Base-by-base conservation (phyloP, 2,797 vertebrate species). In the Arctocebus calabarensis region DNA sequence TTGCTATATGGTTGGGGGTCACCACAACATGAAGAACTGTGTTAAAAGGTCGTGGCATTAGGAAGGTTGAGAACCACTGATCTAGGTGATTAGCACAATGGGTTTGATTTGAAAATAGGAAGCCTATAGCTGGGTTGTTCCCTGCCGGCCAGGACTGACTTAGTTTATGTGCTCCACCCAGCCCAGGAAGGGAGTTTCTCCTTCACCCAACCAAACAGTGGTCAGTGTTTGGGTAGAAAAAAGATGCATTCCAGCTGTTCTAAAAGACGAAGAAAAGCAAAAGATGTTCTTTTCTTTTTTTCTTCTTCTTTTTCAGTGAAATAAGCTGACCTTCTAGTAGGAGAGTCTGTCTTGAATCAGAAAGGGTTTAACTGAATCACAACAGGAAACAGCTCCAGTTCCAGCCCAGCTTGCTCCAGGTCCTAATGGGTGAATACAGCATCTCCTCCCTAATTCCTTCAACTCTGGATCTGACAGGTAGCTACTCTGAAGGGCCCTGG, bases 341-440 rank as follows among this genome's bases (percentile, higher is more conserved):
- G 34, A 93, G 59, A 88, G 57, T 85, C 94, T 95, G 96, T 94
- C 95, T 97, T 89, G 73, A 95, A 91, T 96, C 91, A 96, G 82
- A 94, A 94, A 81, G 90, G 82, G 71, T 95, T 96, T 88, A 93
- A 96, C 57, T 1, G 1, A 93, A 96, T 91, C 93, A 96, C 75
- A 94, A 90, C 94, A 98, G 95, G 96, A 97, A 96, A 77, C 27
- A 52, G 45, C 68, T 96, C 74, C 13, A 29, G 73, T 90, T 86
- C 64, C 83, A 73, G 78, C n/a, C 37, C 20, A 4, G 45, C 66
- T 73, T 84, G 40, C 40, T 91, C 57, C 61, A 20, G 16, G 27
- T 86, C 66, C 57, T 43, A 32, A 3, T 43, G 12, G 52, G 74
- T 25, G 40, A 74, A 74, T 27, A 57, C 52, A 62, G 20, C 55